Evolutionary conservation across 2,888 invertebrate genomes (phyloP).

Genomic region (Clanis bilineata): DNA sequence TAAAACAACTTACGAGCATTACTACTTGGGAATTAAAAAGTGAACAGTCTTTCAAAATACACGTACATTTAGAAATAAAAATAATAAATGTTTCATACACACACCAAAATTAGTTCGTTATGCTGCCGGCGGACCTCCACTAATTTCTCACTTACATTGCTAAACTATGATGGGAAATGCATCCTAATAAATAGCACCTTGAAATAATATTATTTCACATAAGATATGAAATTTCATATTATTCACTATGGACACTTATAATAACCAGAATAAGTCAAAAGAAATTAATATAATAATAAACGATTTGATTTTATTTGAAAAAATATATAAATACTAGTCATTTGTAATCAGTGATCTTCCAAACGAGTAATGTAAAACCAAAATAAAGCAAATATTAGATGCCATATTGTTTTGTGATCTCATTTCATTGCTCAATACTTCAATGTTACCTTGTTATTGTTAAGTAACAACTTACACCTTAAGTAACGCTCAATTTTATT

Average conservation of each 20-base stretch:
- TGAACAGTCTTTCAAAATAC: no score
- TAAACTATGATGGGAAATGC: neutral
- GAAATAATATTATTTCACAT: no score
- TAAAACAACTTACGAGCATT: no score
- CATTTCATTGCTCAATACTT: neutral
- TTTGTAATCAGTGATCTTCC: conserved; percentile 39
- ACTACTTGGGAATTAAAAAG: no score
- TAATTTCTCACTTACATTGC: neutral
- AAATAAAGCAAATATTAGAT: conserved; percentile 12
- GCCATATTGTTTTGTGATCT: conserved; percentile 12
- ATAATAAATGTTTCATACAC: no score
- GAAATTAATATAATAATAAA: no score
- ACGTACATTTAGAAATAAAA: no score
- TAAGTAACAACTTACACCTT: conserved; percentile 25
- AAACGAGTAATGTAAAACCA: conserved; percentile 19
- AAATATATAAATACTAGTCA: conserved; percentile 15
- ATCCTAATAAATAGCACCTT: neutral
- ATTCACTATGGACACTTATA: neutral
- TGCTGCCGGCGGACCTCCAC: neutral
- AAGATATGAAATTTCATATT: no score
- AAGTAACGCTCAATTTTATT: conserved; percentile 34
- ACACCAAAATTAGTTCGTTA: no score
- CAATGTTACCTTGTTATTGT: neutral
- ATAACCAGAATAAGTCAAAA: neutral
- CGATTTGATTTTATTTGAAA: no score